Evolutionary conservation across 92 coral and sea anemone genomes (phyloP), one percentile per base, ranked within the genome.

Genomic region (Bergia sp.): DNA sequence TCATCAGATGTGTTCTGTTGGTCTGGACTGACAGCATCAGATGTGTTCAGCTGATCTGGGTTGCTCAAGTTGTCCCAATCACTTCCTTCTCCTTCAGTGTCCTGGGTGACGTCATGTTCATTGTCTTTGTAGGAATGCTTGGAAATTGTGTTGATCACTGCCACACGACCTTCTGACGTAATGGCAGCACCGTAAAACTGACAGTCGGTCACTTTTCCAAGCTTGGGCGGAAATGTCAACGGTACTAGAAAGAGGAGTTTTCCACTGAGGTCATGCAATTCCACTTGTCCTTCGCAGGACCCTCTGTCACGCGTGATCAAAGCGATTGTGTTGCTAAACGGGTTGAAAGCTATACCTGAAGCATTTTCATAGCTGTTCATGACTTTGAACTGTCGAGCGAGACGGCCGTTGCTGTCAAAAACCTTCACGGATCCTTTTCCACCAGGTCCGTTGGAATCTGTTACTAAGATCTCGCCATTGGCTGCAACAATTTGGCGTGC

Each of bases 141-240:
- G 23, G 78, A 29, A 2, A 42, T 84, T 3, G 58, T 84, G 43
- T 74, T 72, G 55, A 84, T 40, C 18, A 84, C 77, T 39, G 87
- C 79, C 64, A 84, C 87, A 49, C 87, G 79, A 36, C 87, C 87
- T n/a, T 84, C 87, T 3, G 87, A 72, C 15, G 87, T 84, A 37
- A 84, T 45, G 29, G 87, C 66, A 7, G 87, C 87, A 15, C 87
- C 87, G 77, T 43, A 44, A 45, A 69, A 84, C 77, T 69, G 65
- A 18, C 77, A 84, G 40, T 84, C 77, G 3, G 65, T 21, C 87
- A 29, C 15, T 15, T 44, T 38, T 0, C 47, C 67, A 38, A 84
- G 87, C 40, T 71, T 12, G 36, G 78, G 18, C 0, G 87, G 87
- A 44, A 84, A 45, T 45, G 43, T 16, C 67, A 84, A 45, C 42